These are phyloP conservation scores for Coptodon bakossiorum DNA, from an alignment of 2,113 vertebrate species.

Conservation along the genomic window DNA sequence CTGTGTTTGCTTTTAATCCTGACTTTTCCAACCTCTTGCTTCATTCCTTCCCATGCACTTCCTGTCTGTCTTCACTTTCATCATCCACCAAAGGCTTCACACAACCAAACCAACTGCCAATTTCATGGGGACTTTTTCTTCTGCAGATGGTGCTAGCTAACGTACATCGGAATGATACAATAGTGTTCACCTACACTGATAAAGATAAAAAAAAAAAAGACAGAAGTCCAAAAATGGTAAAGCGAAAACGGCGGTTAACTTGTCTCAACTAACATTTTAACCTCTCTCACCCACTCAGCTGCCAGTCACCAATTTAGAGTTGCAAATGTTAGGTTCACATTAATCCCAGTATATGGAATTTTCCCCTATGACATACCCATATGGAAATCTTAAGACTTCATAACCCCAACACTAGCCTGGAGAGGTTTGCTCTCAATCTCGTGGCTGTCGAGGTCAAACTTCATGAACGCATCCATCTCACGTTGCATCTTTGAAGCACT, in stretches of 20 bases:
- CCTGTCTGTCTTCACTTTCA: not conserved
- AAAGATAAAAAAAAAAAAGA: not conserved
- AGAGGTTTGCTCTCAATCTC: not conserved
- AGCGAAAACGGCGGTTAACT: not conserved
- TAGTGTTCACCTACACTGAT: fast-evolving
- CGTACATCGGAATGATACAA: not conserved
- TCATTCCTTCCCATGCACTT: not conserved
- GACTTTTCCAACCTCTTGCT: not conserved
- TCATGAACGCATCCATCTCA: not conserved
- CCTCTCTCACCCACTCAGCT: not conserved
- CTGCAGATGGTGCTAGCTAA: not conserved
- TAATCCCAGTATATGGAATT: not conserved
- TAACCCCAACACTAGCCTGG: not conserved
- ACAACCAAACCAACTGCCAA: not conserved
- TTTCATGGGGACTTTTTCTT: not conserved
- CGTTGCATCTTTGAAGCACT: too few species aligned
- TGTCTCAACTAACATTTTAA: not conserved
- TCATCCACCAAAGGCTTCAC: not conserved
- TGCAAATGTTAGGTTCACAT: not conserved
- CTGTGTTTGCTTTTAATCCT: not conserved
- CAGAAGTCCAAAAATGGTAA: not conserved
- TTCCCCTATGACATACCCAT: fast-evolving
- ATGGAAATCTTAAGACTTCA: fast-evolving
- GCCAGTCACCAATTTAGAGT: not conserved
- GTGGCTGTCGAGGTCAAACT: not conserved